These are phyloP conservation scores for Sakesphorus luctuosus DNA, from an alignment of 2,113 vertebrate species.

Conservation along the genomic window DNA sequence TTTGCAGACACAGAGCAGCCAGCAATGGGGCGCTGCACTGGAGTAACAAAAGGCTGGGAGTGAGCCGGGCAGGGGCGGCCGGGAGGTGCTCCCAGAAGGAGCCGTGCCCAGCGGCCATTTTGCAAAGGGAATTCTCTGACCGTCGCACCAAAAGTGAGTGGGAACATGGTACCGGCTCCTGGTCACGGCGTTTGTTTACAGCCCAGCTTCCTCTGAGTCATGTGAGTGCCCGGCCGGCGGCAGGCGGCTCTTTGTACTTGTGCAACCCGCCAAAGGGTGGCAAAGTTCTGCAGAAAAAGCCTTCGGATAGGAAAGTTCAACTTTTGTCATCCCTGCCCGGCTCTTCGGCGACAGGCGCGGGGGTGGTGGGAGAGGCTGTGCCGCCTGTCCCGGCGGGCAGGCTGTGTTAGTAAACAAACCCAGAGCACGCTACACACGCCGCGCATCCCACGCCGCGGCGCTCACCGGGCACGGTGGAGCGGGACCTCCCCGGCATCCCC, in stretches of 20 bases:
- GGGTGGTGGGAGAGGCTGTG: background rate
- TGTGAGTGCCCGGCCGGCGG: slow-evolving; percentile 49
- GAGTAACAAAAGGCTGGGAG: background rate
- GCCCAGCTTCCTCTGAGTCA: slow-evolving; percentile 67
- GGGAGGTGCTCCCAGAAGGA: background rate
- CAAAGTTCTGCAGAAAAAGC: slow-evolving; percentile 42
- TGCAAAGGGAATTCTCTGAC: slow-evolving; percentile 60
- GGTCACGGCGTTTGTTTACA: slow-evolving; percentile 53
- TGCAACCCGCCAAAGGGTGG: slow-evolving; percentile 50
- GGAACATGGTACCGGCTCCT: slow-evolving; percentile 58
- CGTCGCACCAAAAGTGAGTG: slow-evolving; percentile 58
- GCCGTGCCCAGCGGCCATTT: slow-evolving; percentile 64
- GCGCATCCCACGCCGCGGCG: background rate
- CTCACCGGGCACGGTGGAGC: background rate
- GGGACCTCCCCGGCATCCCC: accelerated
- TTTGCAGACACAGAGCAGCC: background rate
- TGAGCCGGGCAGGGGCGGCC: background rate
- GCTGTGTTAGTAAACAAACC: slow-evolving; percentile 42
- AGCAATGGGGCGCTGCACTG: accelerated
- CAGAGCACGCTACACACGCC: background rate
- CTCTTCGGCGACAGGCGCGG: background rate
- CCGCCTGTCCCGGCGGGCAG: background rate
- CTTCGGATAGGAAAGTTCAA: background rate
- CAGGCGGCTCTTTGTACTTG: slow-evolving; percentile 30
- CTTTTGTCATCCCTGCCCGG: background rate